A percentile compares a stretch with the other conserved stretches of the same genome.
These are phyloP conservation scores for Macrosteles quadrilineatus DNA, from an alignment of 1,140 invertebrate species.

Conservation along the genomic window DNA sequence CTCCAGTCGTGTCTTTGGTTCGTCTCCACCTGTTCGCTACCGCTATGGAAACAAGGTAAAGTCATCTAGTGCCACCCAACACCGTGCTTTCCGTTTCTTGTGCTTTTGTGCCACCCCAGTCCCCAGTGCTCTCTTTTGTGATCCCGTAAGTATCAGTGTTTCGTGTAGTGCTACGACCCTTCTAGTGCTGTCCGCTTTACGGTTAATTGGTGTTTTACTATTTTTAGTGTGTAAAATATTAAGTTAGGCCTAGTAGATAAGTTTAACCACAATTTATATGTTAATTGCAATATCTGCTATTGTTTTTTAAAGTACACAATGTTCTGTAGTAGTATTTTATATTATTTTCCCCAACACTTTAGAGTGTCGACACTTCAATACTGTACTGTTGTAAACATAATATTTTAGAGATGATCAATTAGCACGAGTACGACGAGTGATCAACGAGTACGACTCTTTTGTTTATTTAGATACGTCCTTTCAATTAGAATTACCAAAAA, in stretches of 20 bases:
- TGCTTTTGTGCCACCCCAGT: slow-evolving; percentile 8
- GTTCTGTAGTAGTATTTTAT: no score
- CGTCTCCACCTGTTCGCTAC: slow-evolving; percentile 25
- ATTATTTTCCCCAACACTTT: no score
- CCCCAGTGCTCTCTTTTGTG: background rate
- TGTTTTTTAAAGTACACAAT: background rate
- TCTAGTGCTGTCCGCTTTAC: background rate
- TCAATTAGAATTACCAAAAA: no score
- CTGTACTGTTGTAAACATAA: no score
- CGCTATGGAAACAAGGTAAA: slow-evolving; percentile 30
- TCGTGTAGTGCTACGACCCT: background rate
- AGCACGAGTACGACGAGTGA: no score
- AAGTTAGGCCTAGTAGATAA: background rate
- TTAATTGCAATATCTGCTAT: background rate
- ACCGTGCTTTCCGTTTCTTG: slow-evolving; percentile 16
- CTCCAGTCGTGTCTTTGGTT: slow-evolving; percentile 24
- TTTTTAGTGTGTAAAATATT: background rate
- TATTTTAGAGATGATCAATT: no score
- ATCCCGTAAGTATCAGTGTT: slow-evolving; percentile 7
- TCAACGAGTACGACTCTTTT: no score
- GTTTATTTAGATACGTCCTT: no score
- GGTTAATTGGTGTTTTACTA: background rate
- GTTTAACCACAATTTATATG: background rate
- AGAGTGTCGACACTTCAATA: no score
- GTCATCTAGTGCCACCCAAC: background rate